phyloP scores from a whole-genome alignment of 1,140 invertebrate species.

The Lerema accius region DNA sequence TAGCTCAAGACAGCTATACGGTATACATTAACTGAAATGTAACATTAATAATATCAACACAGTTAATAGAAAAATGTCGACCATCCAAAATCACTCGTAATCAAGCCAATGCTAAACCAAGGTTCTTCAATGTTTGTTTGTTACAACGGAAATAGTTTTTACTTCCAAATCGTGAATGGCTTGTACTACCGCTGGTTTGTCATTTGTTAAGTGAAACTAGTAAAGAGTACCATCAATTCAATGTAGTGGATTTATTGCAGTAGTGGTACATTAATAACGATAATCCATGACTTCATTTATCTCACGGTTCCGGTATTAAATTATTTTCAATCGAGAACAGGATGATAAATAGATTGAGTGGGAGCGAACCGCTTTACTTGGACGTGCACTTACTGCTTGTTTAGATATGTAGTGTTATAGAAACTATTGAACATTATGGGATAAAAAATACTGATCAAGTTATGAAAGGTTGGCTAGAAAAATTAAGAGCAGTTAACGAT shows the following conservation, averaged over 20 bases:
- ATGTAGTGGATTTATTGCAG: slow-evolving; percentile 25
- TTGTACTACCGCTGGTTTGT: neutral
- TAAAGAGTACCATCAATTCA: slow-evolving; percentile 9
- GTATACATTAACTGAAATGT: too few species aligned
- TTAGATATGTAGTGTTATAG: neutral
- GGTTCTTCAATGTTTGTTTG: too few species aligned
- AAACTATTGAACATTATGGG: neutral
- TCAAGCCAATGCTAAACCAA: too few species aligned
- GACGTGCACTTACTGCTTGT: slow-evolving; percentile 7
- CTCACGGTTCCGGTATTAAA: slow-evolving; percentile 42
- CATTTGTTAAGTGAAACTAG: neutral
- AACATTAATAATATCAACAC: too few species aligned
- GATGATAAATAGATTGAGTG: slow-evolving; percentile 37
- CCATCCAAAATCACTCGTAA: too few species aligned
- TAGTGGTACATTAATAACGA: slow-evolving; percentile 38
- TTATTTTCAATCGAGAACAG: slow-evolving; percentile 41
- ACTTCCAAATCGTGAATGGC: too few species aligned
- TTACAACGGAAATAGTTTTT: too few species aligned
- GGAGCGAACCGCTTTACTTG: slow-evolving; percentile 15
- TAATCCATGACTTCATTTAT: slow-evolving; percentile 35
- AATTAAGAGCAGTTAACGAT: neutral
- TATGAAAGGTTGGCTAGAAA: neutral
- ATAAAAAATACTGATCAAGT: neutral
- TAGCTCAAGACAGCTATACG: neutral
- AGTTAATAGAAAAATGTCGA: too few species aligned